Base-by-base conservation (phyloP, 2,797 vertebrate genomes). In the Thunnus albacares region DNA sequence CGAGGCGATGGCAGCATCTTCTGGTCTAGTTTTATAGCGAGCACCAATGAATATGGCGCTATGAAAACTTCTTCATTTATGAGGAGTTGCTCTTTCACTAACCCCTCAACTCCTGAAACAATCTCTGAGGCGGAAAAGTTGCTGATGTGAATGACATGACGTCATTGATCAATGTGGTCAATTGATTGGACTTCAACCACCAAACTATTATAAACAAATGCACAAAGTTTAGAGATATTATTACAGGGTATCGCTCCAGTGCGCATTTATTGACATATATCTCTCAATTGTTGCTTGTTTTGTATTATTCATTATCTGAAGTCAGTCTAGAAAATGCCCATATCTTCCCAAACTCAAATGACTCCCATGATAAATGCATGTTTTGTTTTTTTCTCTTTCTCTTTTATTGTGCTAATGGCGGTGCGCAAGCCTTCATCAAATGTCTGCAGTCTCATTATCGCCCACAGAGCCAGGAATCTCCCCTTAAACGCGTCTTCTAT, bases 401-500 rank as follows among this genome's bases (percentile, higher is more conserved):
- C 7, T 28, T 11, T 11, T n/a, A 17, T n/a, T 49, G 71, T 66
- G 77, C 82, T 75, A 67, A 61, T 66, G 68, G 69, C 83, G 56
- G 75, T 72, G 84, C 75, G 65, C 64, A 78, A 72, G 70, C 47
- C 52, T 84, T 81, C 82, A 65, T 67, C 62, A 72, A 74, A 85
- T 45, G 83, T 86, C 92, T 87, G 90, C 92, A 92, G 88, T 80
- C 73, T 89, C 90, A 90, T 91, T 90, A 88, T 83, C 80, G 47
- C 78, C 82, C 60, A 45, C 79, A 52, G 69, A 71, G 78, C 65
- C 77, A 33, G 24, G 24, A 56, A 62, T 60, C 35, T 56, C 18
- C 45, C 28, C 18, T 68, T 61, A 35, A 69, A 62, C 17, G 43
- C 63, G 18, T 24, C 7, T 33, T 45, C n/a, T 20, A 12, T 10